A percentile compares a stretch with the other conserved stretches of the same genome.
Conservation (phyloP, 2,797 vertebrate genomes). For the Pseudocheirus occidentalis region DNA sequence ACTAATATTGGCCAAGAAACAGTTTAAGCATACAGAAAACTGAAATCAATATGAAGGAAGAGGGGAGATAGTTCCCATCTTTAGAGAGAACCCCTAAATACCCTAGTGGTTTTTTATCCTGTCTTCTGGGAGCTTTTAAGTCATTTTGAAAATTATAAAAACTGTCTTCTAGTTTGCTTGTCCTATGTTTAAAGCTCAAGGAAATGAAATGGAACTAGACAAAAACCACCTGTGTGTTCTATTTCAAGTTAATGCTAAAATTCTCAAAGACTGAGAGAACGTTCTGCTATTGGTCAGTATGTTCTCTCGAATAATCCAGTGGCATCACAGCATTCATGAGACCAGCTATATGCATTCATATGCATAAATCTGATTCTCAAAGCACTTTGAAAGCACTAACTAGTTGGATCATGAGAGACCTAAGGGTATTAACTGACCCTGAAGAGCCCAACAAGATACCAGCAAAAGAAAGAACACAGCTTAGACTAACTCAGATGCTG, state of each 20-base stretch:
- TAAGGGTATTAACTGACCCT: background rate
- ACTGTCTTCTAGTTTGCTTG: background rate
- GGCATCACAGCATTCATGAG: background rate
- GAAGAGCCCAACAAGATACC: background rate
- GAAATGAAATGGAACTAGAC: background rate
- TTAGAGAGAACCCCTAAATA: background rate
- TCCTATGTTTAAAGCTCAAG: background rate
- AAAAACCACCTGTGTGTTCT: slow-evolving; percentile 6
- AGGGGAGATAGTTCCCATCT: background rate
- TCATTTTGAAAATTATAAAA: background rate
- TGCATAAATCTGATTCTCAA: background rate
- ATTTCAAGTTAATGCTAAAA: slow-evolving; percentile 8
- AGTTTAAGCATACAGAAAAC: background rate
- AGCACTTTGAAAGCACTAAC: background rate
- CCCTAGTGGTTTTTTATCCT: background rate
- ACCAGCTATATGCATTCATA: background rate
- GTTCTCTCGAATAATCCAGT: slow-evolving; percentile 10
- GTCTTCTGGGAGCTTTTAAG: background rate
- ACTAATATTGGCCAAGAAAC: background rate
- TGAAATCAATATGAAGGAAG: background rate
- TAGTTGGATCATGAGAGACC: background rate
- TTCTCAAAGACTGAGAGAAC: background rate
- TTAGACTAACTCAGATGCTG: slow-evolving; percentile 54
- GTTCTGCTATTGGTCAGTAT: background rate
- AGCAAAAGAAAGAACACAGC: background rate